Percentiles rank a stretch among this genome's conserved stretches.
Conservation (phyloP, 2,888 invertebrate genomes). For the Atrina japonica region DNA sequence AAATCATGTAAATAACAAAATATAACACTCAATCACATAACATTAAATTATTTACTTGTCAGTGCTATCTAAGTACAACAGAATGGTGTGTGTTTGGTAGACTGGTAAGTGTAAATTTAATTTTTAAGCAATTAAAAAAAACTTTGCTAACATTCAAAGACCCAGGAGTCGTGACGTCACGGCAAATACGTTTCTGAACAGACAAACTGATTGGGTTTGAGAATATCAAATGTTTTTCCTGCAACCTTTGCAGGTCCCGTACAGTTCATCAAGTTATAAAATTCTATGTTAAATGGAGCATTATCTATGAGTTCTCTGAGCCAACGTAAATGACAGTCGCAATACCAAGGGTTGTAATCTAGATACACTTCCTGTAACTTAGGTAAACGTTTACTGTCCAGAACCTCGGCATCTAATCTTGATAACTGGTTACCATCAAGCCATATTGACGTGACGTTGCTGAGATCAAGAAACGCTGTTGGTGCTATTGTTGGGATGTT, state of each 20-base stretch:
- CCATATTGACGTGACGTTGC: neutral
- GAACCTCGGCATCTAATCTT: neutral
- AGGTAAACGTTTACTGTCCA: neutral
- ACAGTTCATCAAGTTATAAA: neutral
- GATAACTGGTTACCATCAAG: neutral
- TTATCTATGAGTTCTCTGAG: neutral
- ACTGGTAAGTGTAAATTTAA: too few relatives aligned
- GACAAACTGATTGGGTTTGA: neutral
- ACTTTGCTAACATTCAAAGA: too few relatives aligned
- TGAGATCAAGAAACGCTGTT: neutral
- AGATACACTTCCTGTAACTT: neutral
- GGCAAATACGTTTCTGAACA: too few relatives aligned
- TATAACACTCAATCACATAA: too few relatives aligned
- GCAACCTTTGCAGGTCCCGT: neutral
- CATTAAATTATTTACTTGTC: too few relatives aligned
- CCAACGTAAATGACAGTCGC: slow-evolving; percentile 14
- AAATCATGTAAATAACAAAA: too few relatives aligned
- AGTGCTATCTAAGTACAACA: too few relatives aligned
- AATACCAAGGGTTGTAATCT: slow-evolving; percentile 3
- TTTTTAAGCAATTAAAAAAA: too few relatives aligned
- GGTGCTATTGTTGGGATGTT: neutral
- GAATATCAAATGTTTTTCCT: neutral
- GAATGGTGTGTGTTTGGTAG: too few relatives aligned
- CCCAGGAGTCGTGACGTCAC: too few relatives aligned
- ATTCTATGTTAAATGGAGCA: neutral